Evolutionary conservation across 2,113 vertebrate species (phyloP), one percentile per base, ranked within the genome.

Genomic region (Brachypodius melanocephalos): DNA sequence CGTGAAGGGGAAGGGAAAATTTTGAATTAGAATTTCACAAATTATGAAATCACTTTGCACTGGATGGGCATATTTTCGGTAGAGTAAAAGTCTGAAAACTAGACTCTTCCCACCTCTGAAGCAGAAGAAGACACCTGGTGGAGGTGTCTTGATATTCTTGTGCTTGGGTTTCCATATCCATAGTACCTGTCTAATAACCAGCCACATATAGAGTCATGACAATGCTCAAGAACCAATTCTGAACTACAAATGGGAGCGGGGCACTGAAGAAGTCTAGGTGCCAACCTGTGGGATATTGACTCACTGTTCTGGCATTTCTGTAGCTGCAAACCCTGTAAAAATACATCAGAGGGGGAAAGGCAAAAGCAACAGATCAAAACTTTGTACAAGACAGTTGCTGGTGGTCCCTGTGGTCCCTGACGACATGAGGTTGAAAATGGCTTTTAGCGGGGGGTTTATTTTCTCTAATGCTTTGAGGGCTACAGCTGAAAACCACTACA

Each of bases 401-500:
- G 94, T 88, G 84, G 87, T 91, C 93, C 66, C 54, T 89, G 83
- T 34, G 89, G 89, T 90, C 88, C 76, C 63, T 92, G 85, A n/a
- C 0, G 0, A 85, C 38, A 85, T 69, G 71, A 95, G 38, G 66
- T 43, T 91, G 93, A 89, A 93, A 93, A 93, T 72, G 42, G 15
- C 19, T 95, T 97, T 94, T 75, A 82, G 71, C 3, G 0, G 54
- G 74, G 73, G 74, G 15, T 51, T 89, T 94, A 61, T 91, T 95
- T 94, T 95, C 81, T 79, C n/a, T 95, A 87, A 69, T 88, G 62
- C 89, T 94, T 93, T 84, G 71, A 92, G 34, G 62, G 46, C 54
- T 92, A 58, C 78, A 92, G 81, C 87, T 93, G 74, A 94, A 95
- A 95, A 85, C 87, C 71, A 49, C 89, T 78, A 40, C 38, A 82